Conservation (phyloP, 1,140 invertebrate genomes). For the Bombus confusus region DNA sequence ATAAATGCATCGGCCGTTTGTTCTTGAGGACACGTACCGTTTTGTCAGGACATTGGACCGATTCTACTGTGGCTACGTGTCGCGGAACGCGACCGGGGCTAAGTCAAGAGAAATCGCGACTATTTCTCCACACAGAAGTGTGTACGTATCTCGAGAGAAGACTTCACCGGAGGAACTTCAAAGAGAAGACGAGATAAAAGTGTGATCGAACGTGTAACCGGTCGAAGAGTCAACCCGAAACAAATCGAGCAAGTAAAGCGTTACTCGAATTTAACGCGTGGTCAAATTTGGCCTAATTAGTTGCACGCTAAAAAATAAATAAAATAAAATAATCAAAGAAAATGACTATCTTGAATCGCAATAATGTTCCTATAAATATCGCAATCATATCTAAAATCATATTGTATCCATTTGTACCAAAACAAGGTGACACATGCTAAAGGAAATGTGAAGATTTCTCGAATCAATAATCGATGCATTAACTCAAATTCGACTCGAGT, state of each 20-base stretch:
- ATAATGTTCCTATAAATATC: background rate
- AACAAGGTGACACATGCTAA: no score
- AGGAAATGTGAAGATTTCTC: background rate
- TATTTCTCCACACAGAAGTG: conserved; percentile 1
- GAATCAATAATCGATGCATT: background rate
- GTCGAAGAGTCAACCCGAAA: background rate
- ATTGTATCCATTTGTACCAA: background rate
- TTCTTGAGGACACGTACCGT: conserved; percentile 65
- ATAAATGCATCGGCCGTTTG: conserved; percentile 78
- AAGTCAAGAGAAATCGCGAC: conserved; percentile 18
- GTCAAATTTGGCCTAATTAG: no score
- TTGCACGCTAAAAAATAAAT: no score
- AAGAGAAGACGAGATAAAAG: background rate
- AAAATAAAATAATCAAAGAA: background rate
- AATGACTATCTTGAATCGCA: background rate
- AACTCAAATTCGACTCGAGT: background rate
- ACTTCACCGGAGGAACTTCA: background rate
- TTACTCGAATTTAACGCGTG: background rate
- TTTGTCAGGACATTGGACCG: conserved; percentile 66
- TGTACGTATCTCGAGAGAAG: no score
- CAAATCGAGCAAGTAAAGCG: background rate
- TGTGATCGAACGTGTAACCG: background rate
- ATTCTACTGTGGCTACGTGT: conserved; percentile 31
- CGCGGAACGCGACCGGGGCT: conserved; percentile 28
- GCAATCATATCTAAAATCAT: no score